Conservation (phyloP, 1,140 invertebrate species). For the Papilio xuthus region DNA sequence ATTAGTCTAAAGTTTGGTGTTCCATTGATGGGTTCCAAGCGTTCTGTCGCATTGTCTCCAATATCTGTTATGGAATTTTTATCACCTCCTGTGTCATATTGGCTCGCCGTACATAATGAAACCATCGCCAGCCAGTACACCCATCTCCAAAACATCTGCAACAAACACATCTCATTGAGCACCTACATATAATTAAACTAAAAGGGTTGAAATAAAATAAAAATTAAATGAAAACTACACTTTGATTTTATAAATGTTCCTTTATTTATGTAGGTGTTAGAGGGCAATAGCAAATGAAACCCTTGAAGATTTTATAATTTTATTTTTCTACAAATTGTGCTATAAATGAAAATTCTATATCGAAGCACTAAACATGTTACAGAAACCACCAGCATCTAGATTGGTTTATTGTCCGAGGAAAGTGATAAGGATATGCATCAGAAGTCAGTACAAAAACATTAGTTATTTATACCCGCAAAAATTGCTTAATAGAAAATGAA, state of each 20-base stretch:
- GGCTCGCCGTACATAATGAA: conserved; percentile 59
- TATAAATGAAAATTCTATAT: conserved; percentile 50
- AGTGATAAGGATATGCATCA: conserved; percentile 39
- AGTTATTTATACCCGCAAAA: too few species aligned
- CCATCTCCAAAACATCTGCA: conserved; percentile 70
- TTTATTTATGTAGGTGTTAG: conserved; percentile 74
- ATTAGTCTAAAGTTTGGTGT: conserved; percentile 81
- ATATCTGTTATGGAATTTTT: conserved; percentile 65
- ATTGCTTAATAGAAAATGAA: conserved; percentile 15
- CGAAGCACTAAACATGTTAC: conserved; percentile 38
- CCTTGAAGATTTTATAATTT: conserved; percentile 68
- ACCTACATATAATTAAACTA: conserved; percentile 33
- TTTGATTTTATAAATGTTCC: conserved; percentile 66
- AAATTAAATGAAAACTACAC: conserved; percentile 77
- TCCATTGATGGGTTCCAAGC: conserved; percentile 80
- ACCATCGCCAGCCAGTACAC: conserved; percentile 51
- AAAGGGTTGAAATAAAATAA: conserved; percentile 51
- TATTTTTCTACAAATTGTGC: conserved; percentile 56
- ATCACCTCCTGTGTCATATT: conserved; percentile 63
- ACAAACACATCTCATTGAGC: conserved; percentile 58
- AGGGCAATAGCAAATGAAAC: conserved; percentile 76
- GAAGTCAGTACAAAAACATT: conserved; percentile 45
- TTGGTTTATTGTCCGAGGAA: conserved; percentile 45
- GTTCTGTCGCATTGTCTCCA: conserved; percentile 58
- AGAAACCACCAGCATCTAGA: conserved; percentile 29